A percentile compares a stretch with the other conserved stretches of the same genome.
These are phyloP conservation scores for Brachirus orientalis DNA, from an alignment of 2,113 vertebrate species.

Conservation along the genomic window DNA sequence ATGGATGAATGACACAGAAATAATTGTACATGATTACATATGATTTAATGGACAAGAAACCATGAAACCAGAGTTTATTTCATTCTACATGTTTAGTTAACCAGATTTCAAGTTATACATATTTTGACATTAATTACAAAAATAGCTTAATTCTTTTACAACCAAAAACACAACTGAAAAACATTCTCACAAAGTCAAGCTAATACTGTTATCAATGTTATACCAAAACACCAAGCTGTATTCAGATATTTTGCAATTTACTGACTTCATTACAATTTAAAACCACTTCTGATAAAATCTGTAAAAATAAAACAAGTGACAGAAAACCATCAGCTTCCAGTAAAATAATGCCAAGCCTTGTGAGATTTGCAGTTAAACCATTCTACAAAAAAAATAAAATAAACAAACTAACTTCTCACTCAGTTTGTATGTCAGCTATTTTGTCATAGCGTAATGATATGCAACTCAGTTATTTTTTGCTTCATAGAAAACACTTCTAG, in stretches of 20 bases:
- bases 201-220: conserved; percentile 67
- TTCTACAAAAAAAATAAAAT: background rate
- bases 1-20: conserved; percentile 19
- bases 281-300: conserved; percentile 63
- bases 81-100: conserved; percentile 71
- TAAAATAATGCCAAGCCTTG: conserved; percentile 34
- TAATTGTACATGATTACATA: conserved; percentile 18
- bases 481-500: background rate
- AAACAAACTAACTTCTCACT: background rate
- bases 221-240: conserved; percentile 58
- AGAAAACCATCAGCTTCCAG: conserved; percentile 67
- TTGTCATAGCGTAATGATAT: conserved; percentile 21
- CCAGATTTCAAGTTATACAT: conserved; percentile 68
- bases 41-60: conserved; percentile 50
- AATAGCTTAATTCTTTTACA: conserved; percentile 81
- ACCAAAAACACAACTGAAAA: conserved; percentile 72
- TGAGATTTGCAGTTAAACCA: conserved; percentile 4
- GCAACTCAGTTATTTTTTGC: conserved; percentile 4
- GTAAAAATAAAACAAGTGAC: conserved; percentile 66
- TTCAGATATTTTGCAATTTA: conserved; percentile 36
- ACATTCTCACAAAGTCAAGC: conserved; percentile 62
- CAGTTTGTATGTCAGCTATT: conserved; percentile 1
- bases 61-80: conserved; percentile 64
- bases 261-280: conserved; percentile 29
- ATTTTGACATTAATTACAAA: conserved; percentile 77